These are phyloP conservation scores for Ophthalmolycus amberensis DNA, from an alignment of 2,113 vertebrate species.

Conservation along the genomic window DNA sequence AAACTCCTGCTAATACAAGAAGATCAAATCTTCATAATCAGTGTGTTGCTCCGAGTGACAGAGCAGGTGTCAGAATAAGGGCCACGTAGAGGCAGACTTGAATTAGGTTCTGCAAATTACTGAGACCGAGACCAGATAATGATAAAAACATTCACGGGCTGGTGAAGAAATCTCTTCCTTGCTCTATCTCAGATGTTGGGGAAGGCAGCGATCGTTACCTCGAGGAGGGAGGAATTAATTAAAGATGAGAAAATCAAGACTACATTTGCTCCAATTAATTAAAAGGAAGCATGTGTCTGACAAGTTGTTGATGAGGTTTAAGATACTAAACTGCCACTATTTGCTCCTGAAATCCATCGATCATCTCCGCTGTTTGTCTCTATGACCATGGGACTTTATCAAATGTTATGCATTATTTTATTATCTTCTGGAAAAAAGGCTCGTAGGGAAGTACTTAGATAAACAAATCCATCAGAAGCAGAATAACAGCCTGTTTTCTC, in stretches of 20 bases:
- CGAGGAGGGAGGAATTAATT: slow-evolving; percentile 42
- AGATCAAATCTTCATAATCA: slow-evolving; percentile 16
- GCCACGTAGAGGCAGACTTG: not conserved
- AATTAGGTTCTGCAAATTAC: slow-evolving; percentile 44
- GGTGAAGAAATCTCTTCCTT: slow-evolving; percentile 15
- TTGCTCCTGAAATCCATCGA: not conserved
- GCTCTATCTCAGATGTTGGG: slow-evolving; percentile 1
- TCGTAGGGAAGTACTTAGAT: not conserved
- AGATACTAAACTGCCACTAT: not conserved
- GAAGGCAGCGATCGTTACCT: slow-evolving; percentile 32
- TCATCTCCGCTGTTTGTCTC: not conserved
- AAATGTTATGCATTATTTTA: not conserved
- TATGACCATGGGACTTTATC: not conserved
- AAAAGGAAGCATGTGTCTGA: slow-evolving; percentile 3
- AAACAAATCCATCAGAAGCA: slow-evolving; percentile 9
- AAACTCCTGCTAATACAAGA: slow-evolving; percentile 1
- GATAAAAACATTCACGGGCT: slow-evolving; percentile 13
- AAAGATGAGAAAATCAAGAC: slow-evolving; percentile 47
- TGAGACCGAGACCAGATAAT: slow-evolving; percentile 34
- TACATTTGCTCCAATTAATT: slow-evolving; percentile 31
- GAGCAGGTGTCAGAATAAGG: not conserved
- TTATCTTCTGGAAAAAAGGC: slow-evolving; percentile 12
- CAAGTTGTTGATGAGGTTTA: slow-evolving; percentile 16
- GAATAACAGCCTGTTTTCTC: slow-evolving; percentile 21
- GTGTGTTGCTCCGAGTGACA: not conserved